These are phyloP conservation scores for Sceliomorpha sp. DNA, from an alignment of 2,888 invertebrate genomes.

Conservation along the genomic window DNA sequence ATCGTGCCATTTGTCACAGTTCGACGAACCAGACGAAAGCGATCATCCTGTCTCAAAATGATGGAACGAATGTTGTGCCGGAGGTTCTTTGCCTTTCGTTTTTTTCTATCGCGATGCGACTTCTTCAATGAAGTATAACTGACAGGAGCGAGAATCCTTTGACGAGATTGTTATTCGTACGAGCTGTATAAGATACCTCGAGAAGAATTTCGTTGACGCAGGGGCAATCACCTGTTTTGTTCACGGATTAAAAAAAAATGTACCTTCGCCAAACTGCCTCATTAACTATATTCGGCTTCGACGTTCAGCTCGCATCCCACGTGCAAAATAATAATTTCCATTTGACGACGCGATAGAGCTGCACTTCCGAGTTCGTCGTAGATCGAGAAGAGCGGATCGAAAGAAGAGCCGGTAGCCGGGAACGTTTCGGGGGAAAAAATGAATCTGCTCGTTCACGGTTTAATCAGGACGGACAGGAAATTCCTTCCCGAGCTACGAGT, in stretches of 20 bases:
- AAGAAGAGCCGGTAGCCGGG: constrained; percentile 6
- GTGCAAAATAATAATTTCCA: no score
- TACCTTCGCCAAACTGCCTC: no score
- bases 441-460: constrained; percentile 63
- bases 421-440: constrained; percentile 26
- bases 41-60: constrained; percentile 36
- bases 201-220: neutral
- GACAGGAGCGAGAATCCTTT: constrained; percentile 6
- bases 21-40: constrained; percentile 39
- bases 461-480: constrained; percentile 63
- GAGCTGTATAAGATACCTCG: neutral
- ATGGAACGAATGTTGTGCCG: constrained; percentile 45
- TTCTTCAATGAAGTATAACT: constrained; percentile 20
- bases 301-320: no score
- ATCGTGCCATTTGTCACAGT: constrained; percentile 57
- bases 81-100: constrained; percentile 23
- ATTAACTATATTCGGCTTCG: no score
- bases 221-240: no score
- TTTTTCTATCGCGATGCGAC: constrained; percentile 16
- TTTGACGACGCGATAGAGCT: neutral
- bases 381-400: constrained; percentile 2
- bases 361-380: constrained; percentile 5
- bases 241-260: no score
- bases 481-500: constrained; percentile 53
- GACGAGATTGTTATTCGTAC: neutral